Base-by-base conservation (phyloP, 2,797 vertebrate species). In the Liparis tanakae region DNA sequence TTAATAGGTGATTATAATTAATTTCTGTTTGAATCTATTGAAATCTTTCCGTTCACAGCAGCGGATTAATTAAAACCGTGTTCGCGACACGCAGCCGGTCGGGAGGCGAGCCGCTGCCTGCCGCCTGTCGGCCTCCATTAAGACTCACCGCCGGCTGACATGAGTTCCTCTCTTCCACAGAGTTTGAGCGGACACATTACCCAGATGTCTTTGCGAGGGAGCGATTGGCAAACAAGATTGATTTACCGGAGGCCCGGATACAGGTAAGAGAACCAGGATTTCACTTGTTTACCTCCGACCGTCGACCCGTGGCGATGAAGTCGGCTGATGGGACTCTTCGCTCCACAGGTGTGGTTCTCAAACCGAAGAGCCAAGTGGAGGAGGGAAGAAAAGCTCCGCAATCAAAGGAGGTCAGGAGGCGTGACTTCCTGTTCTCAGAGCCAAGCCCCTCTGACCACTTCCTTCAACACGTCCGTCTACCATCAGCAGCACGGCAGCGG, bases 341-440 rank as follows among this genome's bases (percentile, higher is more conserved):
- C 82, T 76, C 88, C 85, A 74, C 88, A 97, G 96, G 95, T 97
- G 75, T 97, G 96, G 96, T 97, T 97, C 87, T 97, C 96, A 63
- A 96, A 96, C 84, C 95, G 96, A 71, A 94, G 96, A 90, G 96
- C 96, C 71, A 96, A 97, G 81, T 97, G 96, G 96, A 95, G 96
- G 87, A 87, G 96, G 74, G 96, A 97, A 88, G 96, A 97, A 87
- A 96, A 97, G 87, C 91, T 96, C 72, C 92, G 95, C 51, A 97
- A 95, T 82, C 96, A 96, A 83, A 93, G 94, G 87, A 92, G 94
- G 76, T 93, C 95, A 75, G 95, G 93, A 7, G 88, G 94, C 1
- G 92, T 90, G 51, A 93, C 93, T 68, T 94, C 94, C 80, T 94
- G 94, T 89, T 92, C 93, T 0, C 94, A 95, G 87, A 93, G 89